Evolutionary conservation across 2,113 vertebrate genomes (phyloP).

Genomic region (Saimiri boliviensis): DNA sequence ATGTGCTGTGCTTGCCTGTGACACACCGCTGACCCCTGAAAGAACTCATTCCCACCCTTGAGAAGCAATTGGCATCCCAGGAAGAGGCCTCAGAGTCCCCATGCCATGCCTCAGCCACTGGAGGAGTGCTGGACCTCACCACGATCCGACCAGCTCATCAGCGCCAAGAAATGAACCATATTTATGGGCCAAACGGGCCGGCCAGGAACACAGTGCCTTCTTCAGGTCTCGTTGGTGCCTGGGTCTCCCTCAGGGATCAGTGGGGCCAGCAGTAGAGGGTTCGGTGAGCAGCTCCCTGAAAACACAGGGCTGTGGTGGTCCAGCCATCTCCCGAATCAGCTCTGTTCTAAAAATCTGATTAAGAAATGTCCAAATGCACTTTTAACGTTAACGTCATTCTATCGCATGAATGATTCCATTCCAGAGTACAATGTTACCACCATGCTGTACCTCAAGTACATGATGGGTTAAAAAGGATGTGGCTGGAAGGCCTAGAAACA

Average conservation of each 20-base stretch:
- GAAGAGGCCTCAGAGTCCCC: not conserved
- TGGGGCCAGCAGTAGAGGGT: fast-evolving
- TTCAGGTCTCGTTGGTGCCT: fast-evolving
- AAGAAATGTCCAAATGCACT: not conserved
- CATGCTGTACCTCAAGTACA: fast-evolving
- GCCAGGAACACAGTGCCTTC: not conserved
- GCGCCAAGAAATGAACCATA: not conserved
- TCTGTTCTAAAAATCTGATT: not conserved
- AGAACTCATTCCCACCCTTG: not conserved
- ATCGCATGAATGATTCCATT: too few relatives aligned
- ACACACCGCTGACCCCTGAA: not conserved
- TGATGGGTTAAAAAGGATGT: too few relatives aligned
- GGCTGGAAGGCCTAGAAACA: not conserved
- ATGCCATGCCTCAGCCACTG: fast-evolving
- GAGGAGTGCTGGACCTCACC: not conserved
- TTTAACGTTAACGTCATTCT: too few relatives aligned
- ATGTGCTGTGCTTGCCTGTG: fast-evolving
- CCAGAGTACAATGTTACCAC: not conserved
- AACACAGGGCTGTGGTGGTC: not conserved
- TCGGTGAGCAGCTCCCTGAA: fast-evolving
- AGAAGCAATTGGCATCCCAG: not conserved
- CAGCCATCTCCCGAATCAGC: not conserved
- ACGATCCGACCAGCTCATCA: fast-evolving
- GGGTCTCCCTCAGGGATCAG: too few relatives aligned
- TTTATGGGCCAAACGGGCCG: fast-evolving